Conservation (phyloP, 2,797 vertebrate genomes). For the Sus cebifrons region DNA sequence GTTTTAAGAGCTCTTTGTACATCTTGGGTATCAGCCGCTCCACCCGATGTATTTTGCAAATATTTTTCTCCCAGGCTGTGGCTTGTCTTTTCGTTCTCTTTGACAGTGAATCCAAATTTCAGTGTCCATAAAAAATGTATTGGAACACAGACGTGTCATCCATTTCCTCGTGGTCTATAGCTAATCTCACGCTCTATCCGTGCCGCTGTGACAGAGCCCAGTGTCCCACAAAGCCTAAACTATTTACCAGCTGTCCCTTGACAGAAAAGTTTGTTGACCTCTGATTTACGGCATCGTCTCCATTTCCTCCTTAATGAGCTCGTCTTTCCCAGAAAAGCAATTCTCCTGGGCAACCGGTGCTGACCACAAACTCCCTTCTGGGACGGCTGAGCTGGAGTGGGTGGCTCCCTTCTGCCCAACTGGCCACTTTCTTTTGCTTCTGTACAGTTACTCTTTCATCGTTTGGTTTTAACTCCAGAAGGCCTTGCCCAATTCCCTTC, state of each 20-base stretch:
- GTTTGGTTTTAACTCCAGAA: not conserved
- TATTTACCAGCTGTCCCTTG: not conserved
- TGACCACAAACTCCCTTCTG: not conserved
- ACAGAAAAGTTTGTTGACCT: not conserved
- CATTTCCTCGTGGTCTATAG: not conserved
- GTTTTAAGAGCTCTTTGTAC: not conserved
- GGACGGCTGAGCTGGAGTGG: not conserved
- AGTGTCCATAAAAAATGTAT: not conserved
- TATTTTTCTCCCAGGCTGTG: not conserved
- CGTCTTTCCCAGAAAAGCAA: not conserved
- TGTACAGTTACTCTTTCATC: rapidly evolving
- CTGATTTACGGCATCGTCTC: not conserved
- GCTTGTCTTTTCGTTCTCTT: conserved; percentile 15
- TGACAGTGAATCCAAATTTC: conserved; percentile 8
- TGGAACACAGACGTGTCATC: not conserved
- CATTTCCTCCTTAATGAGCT: not conserved
- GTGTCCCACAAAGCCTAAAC: not conserved
- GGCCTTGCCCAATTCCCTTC: not conserved
- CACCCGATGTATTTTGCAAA: not conserved
- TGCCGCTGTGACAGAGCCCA: not conserved
- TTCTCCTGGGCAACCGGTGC: not conserved
- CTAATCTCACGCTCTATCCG: not conserved
- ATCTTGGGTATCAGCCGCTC: not conserved
- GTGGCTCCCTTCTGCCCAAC: not conserved
- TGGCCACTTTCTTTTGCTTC: not conserved